Conservation (phyloP, 2,113 vertebrate species). For the Tupaia tana region DNA sequence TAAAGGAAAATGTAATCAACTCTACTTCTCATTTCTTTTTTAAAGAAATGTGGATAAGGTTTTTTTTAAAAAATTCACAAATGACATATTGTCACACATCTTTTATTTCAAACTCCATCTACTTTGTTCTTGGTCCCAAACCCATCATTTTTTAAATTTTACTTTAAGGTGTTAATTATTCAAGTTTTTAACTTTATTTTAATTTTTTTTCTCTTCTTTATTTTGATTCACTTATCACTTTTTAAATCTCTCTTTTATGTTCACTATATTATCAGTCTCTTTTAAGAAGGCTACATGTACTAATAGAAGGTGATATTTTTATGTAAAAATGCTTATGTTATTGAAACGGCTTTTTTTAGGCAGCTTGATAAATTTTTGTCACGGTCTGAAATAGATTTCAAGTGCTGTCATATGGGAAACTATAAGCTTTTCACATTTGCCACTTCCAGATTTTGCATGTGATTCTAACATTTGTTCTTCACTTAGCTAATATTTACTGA, state of each 20-base stretch:
- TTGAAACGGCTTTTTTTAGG: slow-evolving; percentile 15
- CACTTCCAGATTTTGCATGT: not conserved
- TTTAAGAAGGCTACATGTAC: not conserved
- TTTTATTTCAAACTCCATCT: not conserved
- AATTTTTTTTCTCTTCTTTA: not conserved
- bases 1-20: not conserved
- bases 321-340: slow-evolving; percentile 11
- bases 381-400: slow-evolving; percentile 20
- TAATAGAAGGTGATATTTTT: slow-evolving; percentile 12
- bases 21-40: not conserved
- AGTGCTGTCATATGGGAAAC: not conserved
- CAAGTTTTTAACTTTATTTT: not conserved
- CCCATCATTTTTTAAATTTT: not conserved
- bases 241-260: not conserved
- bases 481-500: slow-evolving; percentile 41
- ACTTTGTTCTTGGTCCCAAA: not conserved
- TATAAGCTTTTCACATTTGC: not conserved
- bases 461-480: slow-evolving; percentile 20
- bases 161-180: not conserved
- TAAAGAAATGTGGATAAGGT: not conserved
- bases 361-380: not conserved
- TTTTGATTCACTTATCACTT: not conserved
- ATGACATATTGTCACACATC: not conserved
- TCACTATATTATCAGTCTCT: not conserved
- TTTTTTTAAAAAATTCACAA: not conserved